phyloP scores from a whole-genome alignment of 1,140 invertebrate species.

The Philopotamus ludificatus region DNA sequence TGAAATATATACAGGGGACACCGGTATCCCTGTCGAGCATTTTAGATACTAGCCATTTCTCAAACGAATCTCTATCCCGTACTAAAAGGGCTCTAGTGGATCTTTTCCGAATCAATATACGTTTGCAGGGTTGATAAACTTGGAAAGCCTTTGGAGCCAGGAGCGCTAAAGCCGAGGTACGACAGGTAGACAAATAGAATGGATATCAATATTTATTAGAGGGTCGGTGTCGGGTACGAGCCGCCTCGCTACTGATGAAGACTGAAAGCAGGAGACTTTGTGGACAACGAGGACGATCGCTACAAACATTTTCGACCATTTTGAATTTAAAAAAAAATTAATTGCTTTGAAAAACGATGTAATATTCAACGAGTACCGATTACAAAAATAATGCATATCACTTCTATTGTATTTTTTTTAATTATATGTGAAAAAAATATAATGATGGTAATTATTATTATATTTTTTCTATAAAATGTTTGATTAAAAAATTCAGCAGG shows the following conservation, averaged over 20 bases:
- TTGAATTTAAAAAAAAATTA: too few species aligned
- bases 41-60: conserved; percentile 30
- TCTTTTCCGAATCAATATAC: conserved; percentile 41
- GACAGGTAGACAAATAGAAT: conserved; percentile 43
- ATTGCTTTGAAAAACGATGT: too few species aligned
- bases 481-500: too few species aligned
- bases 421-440: too few species aligned
- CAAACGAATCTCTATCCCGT: conserved; percentile 28
- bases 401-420: too few species aligned
- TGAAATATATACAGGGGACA: background rate
- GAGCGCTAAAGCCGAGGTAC: conserved; percentile 27
- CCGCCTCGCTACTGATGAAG: conserved; percentile 33
- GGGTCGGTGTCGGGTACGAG: conserved; percentile 23
- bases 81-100: conserved; percentile 30
- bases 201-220: conserved; percentile 43
- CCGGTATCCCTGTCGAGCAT: conserved; percentile 27
- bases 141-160: conserved; percentile 24
- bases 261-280: conserved; percentile 29
- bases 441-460: too few species aligned
- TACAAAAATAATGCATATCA: too few species aligned
- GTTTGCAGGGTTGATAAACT: conserved; percentile 39
- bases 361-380: too few species aligned
- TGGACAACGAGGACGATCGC: conserved; percentile 3
- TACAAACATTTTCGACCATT: too few species aligned
- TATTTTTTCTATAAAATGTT: too few species aligned